Conservation (phyloP, 1,140 invertebrate species). For the Hestina assimilis region DNA sequence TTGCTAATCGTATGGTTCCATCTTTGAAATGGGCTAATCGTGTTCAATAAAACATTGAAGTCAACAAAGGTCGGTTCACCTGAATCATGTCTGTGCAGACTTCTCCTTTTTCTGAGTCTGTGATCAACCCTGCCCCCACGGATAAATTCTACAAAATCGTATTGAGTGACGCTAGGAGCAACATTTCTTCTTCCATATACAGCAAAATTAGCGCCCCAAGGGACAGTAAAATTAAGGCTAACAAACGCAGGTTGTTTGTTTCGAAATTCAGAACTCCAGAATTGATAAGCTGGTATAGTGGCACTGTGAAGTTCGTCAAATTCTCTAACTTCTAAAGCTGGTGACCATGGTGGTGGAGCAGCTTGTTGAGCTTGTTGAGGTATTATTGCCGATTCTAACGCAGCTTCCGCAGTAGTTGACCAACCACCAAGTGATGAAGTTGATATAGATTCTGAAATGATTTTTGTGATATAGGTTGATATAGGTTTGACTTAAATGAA, state of each 20-base stretch:
- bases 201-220: slow-evolving; percentile 94
- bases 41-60: slow-evolving; percentile 59
- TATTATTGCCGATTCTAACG: slow-evolving; percentile 80
- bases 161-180: slow-evolving; percentile 95
- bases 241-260: slow-evolving; percentile 93
- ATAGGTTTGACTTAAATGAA: no score
- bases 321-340: slow-evolving; percentile 88
- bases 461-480: no score
- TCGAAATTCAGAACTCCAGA: slow-evolving; percentile 94
- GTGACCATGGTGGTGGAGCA: slow-evolving; percentile 85
- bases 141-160: slow-evolving; percentile 96
- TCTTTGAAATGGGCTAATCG: slow-evolving; percentile 78
- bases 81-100: slow-evolving; percentile 48
- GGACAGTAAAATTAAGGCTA: slow-evolving; percentile 92
- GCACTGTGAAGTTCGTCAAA: slow-evolving; percentile 89
- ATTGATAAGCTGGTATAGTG: slow-evolving; percentile 91
- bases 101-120: slow-evolving; percentile 80
- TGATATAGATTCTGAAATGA: slow-evolving; percentile 77
- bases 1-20: slow-evolving; percentile 81
- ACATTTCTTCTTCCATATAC: slow-evolving; percentile 95
- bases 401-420: slow-evolving; percentile 74
- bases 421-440: slow-evolving; percentile 72
- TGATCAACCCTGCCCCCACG: slow-evolving; percentile 89
- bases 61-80: slow-evolving; percentile 57
- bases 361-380: slow-evolving; percentile 83